Evolutionary conservation across 2,888 invertebrate species (phyloP).

Genomic region (Syritta pipiens): DNA sequence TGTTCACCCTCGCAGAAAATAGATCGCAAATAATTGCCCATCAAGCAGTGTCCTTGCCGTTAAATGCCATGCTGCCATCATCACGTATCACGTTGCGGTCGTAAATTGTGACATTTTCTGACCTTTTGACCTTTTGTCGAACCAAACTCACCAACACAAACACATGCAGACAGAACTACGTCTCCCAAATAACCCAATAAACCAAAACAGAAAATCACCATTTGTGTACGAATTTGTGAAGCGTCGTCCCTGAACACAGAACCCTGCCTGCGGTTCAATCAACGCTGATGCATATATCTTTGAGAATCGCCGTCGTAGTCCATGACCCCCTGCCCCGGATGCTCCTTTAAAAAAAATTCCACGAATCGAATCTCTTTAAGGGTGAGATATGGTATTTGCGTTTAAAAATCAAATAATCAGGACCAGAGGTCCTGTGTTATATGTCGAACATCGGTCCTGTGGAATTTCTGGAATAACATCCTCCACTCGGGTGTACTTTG

Average conservation of each 20-base stretch:
- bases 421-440: no score
- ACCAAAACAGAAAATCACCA: no score
- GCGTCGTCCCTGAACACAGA: neutral
- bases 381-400: no score
- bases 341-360: no score
- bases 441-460: slow-evolving; percentile 1
- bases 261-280: slow-evolving; percentile 1
- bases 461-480: slow-evolving; percentile 11
- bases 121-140: slow-evolving; percentile 13
- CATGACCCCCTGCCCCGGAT: no score
- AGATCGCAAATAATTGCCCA: slow-evolving; percentile 36
- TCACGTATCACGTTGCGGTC: slow-evolving; percentile 25
- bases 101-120: slow-evolving; percentile 22
- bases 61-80: slow-evolving; percentile 20
- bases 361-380: no score
- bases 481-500: slow-evolving; percentile 23
- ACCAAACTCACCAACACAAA: neutral
- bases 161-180: neutral
- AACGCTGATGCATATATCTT: neutral
- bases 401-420: no score
- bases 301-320: no score
- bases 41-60: slow-evolving; percentile 21
- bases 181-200: no score
- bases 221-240: neutral
- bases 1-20: slow-evolving; percentile 23